Evolutionary conservation across 2,888 invertebrate species (phyloP), one percentile per base, ranked within the genome.

Genomic region (Aplocera efformata): DNA sequence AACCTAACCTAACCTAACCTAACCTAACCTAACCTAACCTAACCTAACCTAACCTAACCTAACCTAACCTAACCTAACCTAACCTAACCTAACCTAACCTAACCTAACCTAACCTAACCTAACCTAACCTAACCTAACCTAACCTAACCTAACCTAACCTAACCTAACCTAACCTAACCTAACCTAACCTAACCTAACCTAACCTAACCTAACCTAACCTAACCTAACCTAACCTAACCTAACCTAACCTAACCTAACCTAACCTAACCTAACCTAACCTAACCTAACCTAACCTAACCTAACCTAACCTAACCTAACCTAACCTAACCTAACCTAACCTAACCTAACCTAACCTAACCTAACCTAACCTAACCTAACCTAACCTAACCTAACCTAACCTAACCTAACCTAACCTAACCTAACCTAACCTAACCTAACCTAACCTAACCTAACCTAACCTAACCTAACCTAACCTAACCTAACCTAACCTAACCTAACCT

Each of bases 41-140:
- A 41, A 40, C 36, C 45, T 35, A 40, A 45, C 40, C 45, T 40
- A 40, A 45, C 39, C 44, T 39, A 39, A 45, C 35, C 44, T 39
- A 39, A 44, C 39, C 43, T 38, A 39, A 44, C 39, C 44, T 39
- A 35, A 45, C 39, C 45, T 39, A 39, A 45, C 35, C 45, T 39
- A 39, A 45, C 39, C 45, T 35, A 35, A 45, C 35, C 45, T 35
- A 32, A 45, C 35, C 45, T 39, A 39, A 45, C 39, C 45, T 39
- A 39, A 45, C 39, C 45, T 39, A 40, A 45, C 40, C 45, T 46
- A 45, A 46, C 45, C 45, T 46, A 46, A 46, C 41, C 45, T 46
- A 46, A 46, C 45, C 45, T 46, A 46, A 46, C 45, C 41, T 45
- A 41, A 46, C 45, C 45, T 46, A 46, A 46, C 41, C 45, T 46